Base-by-base conservation (phyloP, 2,113 vertebrate species). In the Coreoperca whiteheadi region DNA sequence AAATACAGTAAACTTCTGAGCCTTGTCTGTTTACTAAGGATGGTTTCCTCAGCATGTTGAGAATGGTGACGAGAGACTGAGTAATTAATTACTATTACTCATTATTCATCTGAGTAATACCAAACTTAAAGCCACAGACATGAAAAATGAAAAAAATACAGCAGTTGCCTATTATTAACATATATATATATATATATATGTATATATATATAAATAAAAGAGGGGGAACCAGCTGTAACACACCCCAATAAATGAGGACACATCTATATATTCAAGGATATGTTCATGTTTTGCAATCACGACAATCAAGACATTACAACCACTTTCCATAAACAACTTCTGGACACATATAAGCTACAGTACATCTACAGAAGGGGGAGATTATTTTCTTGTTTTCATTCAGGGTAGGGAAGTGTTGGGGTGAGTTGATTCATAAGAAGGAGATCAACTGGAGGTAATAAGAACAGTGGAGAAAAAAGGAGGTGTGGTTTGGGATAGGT, bases 201-300 rank as follows among this genome's bases (percentile, higher is more conserved):
- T n/a, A n/a, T n/a, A n/a, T n/a, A n/a, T n/a, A n/a, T n/a, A n/a
- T n/a, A n/a, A n/a, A n/a, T n/a, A n/a, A n/a, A n/a, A 32, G 34
- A 74, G 71, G 61, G 28, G 61, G 18, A 56, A 88, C 79, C 69
- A 85, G 73, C 84, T 81, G 67, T 68, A 84, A 81, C 21, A 81
- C 79, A 79, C 51, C 78, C 59, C 41, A 88, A 91, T 89, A 91
- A 92, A 91, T 91, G 91, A 87, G 51, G 51, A 87, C 68, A 48
- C 28, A 81, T 87, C 48, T 69, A 79, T 68, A 10, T 77, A 72
- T 79, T 81, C 21, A 57, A 88, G 61, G 79, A 88, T 82, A 92
- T 79, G 77, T 88, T 89, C 66, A 91, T 68, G 18, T 53, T 83
- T 86, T 81, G 74, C n/a, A n/a, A n/a, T n/a, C n/a, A n/a, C n/a